Base-by-base conservation (phyloP, 2,797 vertebrate genomes). In the Premnoplex brunnescens region DNA sequence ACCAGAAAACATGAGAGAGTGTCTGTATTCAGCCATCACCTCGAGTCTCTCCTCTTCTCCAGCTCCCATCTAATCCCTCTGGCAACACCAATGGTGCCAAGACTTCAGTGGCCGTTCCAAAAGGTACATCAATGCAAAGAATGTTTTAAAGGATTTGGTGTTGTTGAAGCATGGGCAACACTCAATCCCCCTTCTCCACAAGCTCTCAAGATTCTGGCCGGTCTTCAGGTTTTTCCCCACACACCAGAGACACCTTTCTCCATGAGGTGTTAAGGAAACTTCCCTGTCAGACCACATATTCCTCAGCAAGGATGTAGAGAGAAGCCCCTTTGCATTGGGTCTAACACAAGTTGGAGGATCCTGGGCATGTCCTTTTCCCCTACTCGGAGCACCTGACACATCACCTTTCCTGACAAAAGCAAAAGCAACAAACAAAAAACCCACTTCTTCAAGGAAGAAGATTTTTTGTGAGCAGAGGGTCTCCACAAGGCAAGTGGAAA, bases 401-500 rank as follows among this genome's bases (percentile, higher is more conserved):
- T 26, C 28, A 48, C 20, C 55, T 58, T 7, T 49, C 54, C 67
- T n/a, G 4, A 60, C 11, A 55, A 41, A 36, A 66, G 9, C 22
- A 41, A 43, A 78, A 67, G 22, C 15, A 66, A n/a, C 34, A n/a
- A 26, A 36, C 16, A 7, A 23, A 46, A 16, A 1, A 0, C 0
- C 3, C 4, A 16, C 5, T 77, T 72, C 32, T 66, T 44, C 21
- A 63, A 41, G 21, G 32, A 88, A 49, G 10, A 39, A 4, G 4
- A 6, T 0, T 46, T 73, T 72, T 39, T n/a, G 63, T 27, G 46
- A 87, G 59, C 67, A 79, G 44, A 80, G 88, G 89, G 92, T 89
- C 78, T 93, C 71, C 30, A 14, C 1, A 32, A 94, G 54, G 85
- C 68, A 54, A 92, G 39, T 34, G 55, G 87, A 95, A 97, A 96